These are phyloP conservation scores for Macropis europaea DNA, from an alignment of 2,888 invertebrate species.

Conservation along the genomic window DNA sequence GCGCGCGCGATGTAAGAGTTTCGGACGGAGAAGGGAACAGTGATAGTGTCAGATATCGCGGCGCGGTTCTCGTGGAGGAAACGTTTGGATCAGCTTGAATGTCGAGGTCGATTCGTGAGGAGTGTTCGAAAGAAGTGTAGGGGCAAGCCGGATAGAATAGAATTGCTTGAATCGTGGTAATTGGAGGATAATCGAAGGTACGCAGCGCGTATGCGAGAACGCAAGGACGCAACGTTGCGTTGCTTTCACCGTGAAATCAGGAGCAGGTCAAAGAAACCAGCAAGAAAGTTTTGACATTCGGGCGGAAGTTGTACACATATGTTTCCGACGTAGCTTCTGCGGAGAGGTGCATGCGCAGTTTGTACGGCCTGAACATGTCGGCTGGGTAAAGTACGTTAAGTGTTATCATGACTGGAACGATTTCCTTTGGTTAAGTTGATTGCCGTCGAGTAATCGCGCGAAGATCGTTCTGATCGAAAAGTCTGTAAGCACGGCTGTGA, in stretches of 20 bases:
- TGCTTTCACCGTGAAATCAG: not conserved
- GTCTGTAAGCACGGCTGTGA: not conserved
- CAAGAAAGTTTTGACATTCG: constrained; percentile 67
- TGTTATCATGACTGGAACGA: constrained; percentile 70
- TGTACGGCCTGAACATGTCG: constrained; percentile 75
- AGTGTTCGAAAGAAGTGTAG: no score
- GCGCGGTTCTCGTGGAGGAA: no score
- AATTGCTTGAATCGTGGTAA: no score
- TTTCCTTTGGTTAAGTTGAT: constrained; percentile 69
- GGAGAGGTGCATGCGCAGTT: constrained; percentile 68
- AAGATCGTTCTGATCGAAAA: constrained; percentile 27
- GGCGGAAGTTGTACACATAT: constrained; percentile 75
- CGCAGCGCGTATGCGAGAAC: no score
- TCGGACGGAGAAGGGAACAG: no score
- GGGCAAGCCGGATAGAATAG: no score
- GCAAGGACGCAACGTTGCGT: no score
- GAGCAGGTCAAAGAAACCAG: not conserved
- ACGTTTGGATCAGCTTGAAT: no score
- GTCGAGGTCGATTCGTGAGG: no score
- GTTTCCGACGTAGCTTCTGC: constrained; percentile 71
- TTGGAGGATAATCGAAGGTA: no score
- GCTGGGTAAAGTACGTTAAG: constrained; percentile 74
- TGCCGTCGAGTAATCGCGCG: constrained; percentile 41
- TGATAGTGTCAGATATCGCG: no score
- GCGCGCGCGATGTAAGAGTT: no score